These are phyloP conservation scores for Alloscopus bannaensis DNA, from an alignment of 2,888 invertebrate genomes.

Conservation along the genomic window DNA sequence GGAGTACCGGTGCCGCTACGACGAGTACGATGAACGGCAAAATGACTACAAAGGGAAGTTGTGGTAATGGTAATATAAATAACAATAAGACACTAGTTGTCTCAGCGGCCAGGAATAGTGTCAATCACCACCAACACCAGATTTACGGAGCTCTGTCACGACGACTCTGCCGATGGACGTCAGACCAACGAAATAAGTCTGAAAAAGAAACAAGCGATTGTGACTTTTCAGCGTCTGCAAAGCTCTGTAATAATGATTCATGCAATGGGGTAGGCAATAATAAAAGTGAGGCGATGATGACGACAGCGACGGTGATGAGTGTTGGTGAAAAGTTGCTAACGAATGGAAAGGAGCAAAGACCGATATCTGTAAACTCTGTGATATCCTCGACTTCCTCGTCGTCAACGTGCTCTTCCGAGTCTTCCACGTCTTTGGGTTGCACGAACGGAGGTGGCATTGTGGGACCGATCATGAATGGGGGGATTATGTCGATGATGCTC, in stretches of 20 bases:
- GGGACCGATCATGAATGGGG: slow-evolving; percentile 75
- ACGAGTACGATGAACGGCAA: slow-evolving; percentile 50
- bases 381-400: slow-evolving; percentile 79
- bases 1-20: slow-evolving; percentile 8
- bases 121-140: slow-evolving; percentile 58
- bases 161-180: slow-evolving; percentile 60
- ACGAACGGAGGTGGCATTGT: slow-evolving; percentile 84
- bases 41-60: slow-evolving; percentile 54
- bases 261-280: slow-evolving; percentile 29
- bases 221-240: too few relatives aligned
- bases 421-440: slow-evolving; percentile 74
- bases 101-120: slow-evolving; percentile 48
- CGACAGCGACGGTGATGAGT: slow-evolving; percentile 49
- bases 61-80: slow-evolving; percentile 62
- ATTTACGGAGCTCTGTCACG: slow-evolving; percentile 58
- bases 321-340: slow-evolving; percentile 59
- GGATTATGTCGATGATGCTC: slow-evolving; percentile 79
- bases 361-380: slow-evolving; percentile 86
- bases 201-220: too few relatives aligned
- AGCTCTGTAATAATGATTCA: too few relatives aligned
- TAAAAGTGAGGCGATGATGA: slow-evolving; percentile 53
- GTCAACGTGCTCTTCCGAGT: slow-evolving; percentile 74
- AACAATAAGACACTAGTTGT: slow-evolving; percentile 57
- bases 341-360: slow-evolving; percentile 77
- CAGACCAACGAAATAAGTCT: slow-evolving; percentile 29